Evolutionary conservation across 1,140 invertebrate species (phyloP).

Genomic region (Drosophila lowei): DNA sequence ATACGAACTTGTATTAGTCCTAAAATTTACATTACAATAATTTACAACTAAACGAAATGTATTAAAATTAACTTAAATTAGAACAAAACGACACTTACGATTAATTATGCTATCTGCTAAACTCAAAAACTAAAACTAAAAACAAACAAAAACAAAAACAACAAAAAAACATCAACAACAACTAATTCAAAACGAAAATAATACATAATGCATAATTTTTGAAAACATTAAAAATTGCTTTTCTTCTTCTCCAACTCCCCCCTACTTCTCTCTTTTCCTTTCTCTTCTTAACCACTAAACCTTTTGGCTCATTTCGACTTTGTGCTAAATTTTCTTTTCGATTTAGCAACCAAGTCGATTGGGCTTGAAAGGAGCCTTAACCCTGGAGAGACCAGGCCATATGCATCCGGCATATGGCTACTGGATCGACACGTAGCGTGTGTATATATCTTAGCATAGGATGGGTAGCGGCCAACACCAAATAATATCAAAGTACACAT

Average conservation of each 20-base stretch:
- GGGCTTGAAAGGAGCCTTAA: not conserved
- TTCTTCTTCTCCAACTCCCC: constrained; percentile 27
- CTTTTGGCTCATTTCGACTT: constrained; percentile 27
- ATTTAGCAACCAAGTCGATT: constrained; percentile 48
- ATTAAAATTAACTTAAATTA: constrained; percentile 75
- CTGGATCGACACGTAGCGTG: constrained; percentile 18
- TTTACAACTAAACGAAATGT: constrained; percentile 77
- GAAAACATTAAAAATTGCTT: constrained; percentile 55
- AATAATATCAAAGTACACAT: constrained; percentile 46
- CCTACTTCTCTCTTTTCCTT: not conserved
- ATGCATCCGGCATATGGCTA: constrained; percentile 42
- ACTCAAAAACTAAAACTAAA: constrained; percentile 58
- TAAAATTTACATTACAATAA: constrained; percentile 68
- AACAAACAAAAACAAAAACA: constrained; percentile 33
- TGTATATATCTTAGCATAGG: constrained; percentile 34
- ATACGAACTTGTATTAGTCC: constrained; percentile 66
- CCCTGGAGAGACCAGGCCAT: constrained; percentile 29
- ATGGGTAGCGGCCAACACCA: constrained; percentile 53
- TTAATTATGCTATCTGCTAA: constrained; percentile 68
- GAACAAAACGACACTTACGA: constrained; percentile 49
- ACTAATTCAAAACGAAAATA: constrained; percentile 60
- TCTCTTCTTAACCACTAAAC: constrained; percentile 44
- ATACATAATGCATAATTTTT: constrained; percentile 75
- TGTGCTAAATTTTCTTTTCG: constrained; percentile 20
- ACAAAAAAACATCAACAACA: constrained; percentile 39